Base-by-base conservation (phyloP, 2,797 vertebrate genomes). In the Cossypha heuglini region DNA sequence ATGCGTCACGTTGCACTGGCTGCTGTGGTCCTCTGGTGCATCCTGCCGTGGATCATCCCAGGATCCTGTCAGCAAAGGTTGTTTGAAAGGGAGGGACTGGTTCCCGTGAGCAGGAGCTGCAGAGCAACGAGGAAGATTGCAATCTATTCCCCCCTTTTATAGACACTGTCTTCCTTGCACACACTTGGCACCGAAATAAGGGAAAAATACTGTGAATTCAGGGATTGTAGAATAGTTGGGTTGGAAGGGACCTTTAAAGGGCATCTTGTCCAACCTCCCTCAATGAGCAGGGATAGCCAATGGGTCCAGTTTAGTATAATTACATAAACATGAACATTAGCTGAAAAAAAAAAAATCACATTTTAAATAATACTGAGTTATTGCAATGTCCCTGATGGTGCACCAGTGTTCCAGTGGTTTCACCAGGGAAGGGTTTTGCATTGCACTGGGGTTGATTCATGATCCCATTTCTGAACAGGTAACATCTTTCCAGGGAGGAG, bases 31-130 rank as follows among this genome's bases (percentile, higher is more conserved):
- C 89, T 97, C 91, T 64, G n/a, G 88, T 90, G 95, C 94, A 93
- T 93, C 95, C 91, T 91, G 96, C 93, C 91, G 97, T 96, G 94
- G 59, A 97, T 97, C 96, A 97, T 61, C 33, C 31, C 3, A 0
- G 92, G 46, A 29, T 94, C 76, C 93, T 97, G 97, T 92, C 97
- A 97, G 95, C 86, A 97, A 97, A 97, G 96, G 97, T 96, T 96
- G 95, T 97, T 97, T 96, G 95, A 97, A 97, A 97, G 97, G 94
- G 93, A 97, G 92, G 91, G 52, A 86, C 77, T 61, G 51, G 57
- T 38, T 75, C 79, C 73, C 0, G 2, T 63, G 78, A 88, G 89
- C 82, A 86, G 62, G 76, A 95, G 2, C 51, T 77, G 77, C 88
- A 90, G 57, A 95, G 93, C 13, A 11, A 38, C 1, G 9, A 21